Percentiles rank a stretch among this genome's conserved stretches.
These are phyloP conservation scores for Crocuta crocuta DNA, from an alignment of 2,113 vertebrate genomes.

Conservation along the genomic window DNA sequence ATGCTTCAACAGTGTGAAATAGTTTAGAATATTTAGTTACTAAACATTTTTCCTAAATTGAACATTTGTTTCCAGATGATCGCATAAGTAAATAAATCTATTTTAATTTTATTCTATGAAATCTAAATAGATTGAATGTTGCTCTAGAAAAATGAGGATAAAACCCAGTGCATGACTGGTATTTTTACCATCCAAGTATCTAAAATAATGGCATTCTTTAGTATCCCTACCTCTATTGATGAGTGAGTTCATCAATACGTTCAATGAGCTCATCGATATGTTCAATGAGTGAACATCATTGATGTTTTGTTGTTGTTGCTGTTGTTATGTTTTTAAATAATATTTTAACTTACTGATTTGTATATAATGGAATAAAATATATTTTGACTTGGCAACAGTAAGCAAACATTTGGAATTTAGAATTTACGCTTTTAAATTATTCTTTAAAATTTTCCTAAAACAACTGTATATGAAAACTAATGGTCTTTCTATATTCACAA, in stretches of 20 bases:
- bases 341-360: neutral
- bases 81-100: neutral
- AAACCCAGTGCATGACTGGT: neutral
- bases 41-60: neutral
- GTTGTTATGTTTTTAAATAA: neutral
- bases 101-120: neutral
- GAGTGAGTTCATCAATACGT: neutral
- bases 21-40: neutral
- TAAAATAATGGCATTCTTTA: neutral
- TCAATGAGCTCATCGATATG: too few species aligned
- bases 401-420: neutral
- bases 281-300: too few species aligned
- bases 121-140: neutral
- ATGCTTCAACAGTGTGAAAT: neutral
- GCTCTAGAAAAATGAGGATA: neutral
- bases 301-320: neutral
- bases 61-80: conserved; percentile 5
- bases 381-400: neutral
- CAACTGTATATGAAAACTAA: neutral
- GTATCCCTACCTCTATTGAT: neutral
- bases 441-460: neutral
- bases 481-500: neutral
- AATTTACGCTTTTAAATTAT: neutral
- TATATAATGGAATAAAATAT: neutral
- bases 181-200: neutral